Base-by-base conservation (phyloP, 2,797 vertebrate species). In the Poecilia wingei region DNA sequence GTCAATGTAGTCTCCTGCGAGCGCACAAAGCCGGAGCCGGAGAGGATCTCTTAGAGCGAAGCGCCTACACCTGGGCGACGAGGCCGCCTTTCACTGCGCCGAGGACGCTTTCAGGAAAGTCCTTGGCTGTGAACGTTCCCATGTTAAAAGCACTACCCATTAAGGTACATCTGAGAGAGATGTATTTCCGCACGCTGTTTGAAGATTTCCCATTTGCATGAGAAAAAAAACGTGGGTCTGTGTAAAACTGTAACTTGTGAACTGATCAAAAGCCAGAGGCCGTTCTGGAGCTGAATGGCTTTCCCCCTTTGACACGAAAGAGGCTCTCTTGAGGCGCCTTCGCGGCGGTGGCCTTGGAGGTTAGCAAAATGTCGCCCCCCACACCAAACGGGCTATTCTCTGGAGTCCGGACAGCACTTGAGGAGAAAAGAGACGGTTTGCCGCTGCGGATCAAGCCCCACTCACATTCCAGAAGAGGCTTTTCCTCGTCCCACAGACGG, bases 241-340 rank as follows among this genome's bases (percentile, higher is more conserved):
- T 31, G 91, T 91, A 95, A 95, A 95, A 96, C 94, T 96, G 95
- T 96, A 96, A 96, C 95, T 96, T 96, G 95, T 95, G 95, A 96
- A 95, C 95, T 96, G 95, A 96, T 96, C 95, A 96, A 96, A 96
- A 96, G 95, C 92, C 87, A 78, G 89, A 84, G 92, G 90, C 94
- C 82, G 81, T 94, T 91, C 94, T 94, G 78, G 89, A 94, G 93
- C 89, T 92, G 93, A 92, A 92, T 90, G 91, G 93, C 94, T 94
- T 94, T 92, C 95, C 94, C 93, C 94, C 94, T 95, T 94, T 95
- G 95, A 96, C 95, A 95, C 93, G 86, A 93, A 93, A 96, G 95
- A 90, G 94, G 89, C 93, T 94, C 95, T 96, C 95, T 94, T 88
- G 94, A 95, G 95, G 93, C 94, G 88, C 91, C 94, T 93, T 84